Evolutionary conservation across 2,113 vertebrate genomes (phyloP).

Genomic region (Oncorhynchus keta): DNA sequence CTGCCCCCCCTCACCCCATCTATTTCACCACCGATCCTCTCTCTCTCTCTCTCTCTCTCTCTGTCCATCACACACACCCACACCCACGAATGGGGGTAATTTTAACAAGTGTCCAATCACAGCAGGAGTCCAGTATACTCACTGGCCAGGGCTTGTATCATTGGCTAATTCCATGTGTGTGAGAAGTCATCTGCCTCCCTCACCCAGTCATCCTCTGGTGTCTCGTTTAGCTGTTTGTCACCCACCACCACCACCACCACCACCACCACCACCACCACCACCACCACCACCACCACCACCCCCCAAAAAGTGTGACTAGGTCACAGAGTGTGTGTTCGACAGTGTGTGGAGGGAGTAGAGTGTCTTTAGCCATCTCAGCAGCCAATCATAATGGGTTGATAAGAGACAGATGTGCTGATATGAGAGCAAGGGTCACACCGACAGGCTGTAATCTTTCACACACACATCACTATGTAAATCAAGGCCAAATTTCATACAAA

Average conservation of each 20-base stretch:
- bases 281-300: no score
- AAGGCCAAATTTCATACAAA: no score
- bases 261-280: constrained; percentile 15
- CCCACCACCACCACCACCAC: constrained; percentile 17
- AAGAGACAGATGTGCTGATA: constrained; percentile 28
- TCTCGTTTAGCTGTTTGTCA: constrained; percentile 64
- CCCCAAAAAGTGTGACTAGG: background rate
- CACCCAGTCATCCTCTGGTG: constrained; percentile 2
- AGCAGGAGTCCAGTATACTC: constrained; percentile 58
- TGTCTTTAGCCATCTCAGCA: constrained; percentile 46
- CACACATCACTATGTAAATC: no score
- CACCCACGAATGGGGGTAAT: constrained; percentile 59
- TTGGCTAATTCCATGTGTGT: constrained; percentile 68
- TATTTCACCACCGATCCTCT: constrained; percentile 39
- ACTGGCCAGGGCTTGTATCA: constrained; percentile 67
- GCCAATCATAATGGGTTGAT: constrained; percentile 50
- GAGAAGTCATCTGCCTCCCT: constrained; percentile 1
- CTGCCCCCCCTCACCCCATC: constrained; percentile 57
- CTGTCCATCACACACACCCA: constrained; percentile 18
- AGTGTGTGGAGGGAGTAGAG: constrained; percentile 19
- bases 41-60: constrained; percentile 35
- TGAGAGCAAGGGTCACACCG: constrained; percentile 11
- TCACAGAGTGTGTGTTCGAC: constrained; percentile 1
- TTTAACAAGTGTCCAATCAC: constrained; percentile 68
- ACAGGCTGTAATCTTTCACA: constrained; percentile 9